These are phyloP conservation scores for Cyprinodon brontotheroides DNA, from an alignment of 2,113 vertebrate genomes.

Conservation along the genomic window DNA sequence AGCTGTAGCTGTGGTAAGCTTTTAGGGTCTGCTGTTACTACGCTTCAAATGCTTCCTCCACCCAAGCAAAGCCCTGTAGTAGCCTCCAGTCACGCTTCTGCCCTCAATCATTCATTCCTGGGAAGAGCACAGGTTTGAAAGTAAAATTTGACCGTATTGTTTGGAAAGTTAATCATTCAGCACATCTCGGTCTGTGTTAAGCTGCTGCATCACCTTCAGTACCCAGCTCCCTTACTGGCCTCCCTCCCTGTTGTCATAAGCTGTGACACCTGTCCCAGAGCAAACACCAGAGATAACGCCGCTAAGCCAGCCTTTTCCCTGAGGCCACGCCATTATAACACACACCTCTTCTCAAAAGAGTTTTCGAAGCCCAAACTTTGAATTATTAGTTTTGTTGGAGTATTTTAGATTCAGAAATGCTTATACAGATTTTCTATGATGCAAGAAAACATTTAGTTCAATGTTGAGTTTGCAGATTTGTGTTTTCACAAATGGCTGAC, in stretches of 20 bases:
- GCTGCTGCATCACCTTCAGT: not conserved
- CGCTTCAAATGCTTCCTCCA: slow-evolving; percentile 59
- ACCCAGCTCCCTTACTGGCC: not conserved
- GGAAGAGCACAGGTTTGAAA: slow-evolving; percentile 17
- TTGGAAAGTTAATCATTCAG: slow-evolving; percentile 7
- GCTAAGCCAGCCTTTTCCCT: slow-evolving; percentile 25
- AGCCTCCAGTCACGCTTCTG: slow-evolving; percentile 49
- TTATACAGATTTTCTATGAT: too few relatives aligned
- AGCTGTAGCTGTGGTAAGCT: slow-evolving; percentile 56
- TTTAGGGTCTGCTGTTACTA: slow-evolving; percentile 63
- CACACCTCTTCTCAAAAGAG: not conserved
- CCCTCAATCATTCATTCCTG: slow-evolving; percentile 40
- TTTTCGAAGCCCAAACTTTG: not conserved
- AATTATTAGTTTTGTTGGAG: too few relatives aligned
- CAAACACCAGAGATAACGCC: slow-evolving; percentile 56
- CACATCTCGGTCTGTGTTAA: not conserved
- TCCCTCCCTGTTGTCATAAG: not conserved
- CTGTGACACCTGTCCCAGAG: slow-evolving; percentile 55
- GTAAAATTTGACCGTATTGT: slow-evolving; percentile 26
- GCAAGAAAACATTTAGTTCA: too few relatives aligned
- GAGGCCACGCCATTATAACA: slow-evolving; percentile 50
- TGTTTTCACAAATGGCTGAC: too few relatives aligned
- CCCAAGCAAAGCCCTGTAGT: slow-evolving; percentile 55
- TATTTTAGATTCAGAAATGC: too few relatives aligned
- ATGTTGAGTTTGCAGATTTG: too few relatives aligned